Evolutionary conservation across 2,797 vertebrate genomes (phyloP).

Genomic region (Acomys russatus): DNA sequence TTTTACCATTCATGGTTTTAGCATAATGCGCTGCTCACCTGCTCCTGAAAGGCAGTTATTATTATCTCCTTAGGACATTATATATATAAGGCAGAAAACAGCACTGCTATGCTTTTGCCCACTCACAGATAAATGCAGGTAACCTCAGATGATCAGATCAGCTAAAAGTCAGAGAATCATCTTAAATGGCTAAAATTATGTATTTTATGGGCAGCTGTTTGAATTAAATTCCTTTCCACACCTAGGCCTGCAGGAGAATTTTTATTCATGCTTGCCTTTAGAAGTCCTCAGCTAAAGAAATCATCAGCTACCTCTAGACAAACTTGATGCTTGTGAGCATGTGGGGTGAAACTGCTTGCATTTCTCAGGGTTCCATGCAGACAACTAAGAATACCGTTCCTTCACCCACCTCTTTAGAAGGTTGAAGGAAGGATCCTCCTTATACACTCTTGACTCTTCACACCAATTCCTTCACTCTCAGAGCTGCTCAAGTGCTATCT

Average conservation of each 20-base stretch:
- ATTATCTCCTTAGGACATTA: slow-evolving; percentile 28
- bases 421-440: neutral
- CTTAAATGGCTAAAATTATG: slow-evolving; percentile 13
- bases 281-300: neutral
- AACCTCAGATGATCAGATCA: neutral
- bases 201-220: slow-evolving; percentile 31
- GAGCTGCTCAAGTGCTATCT: neutral
- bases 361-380: neutral
- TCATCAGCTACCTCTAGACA: neutral
- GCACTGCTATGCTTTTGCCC: neutral
- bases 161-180: neutral
- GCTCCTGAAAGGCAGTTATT: slow-evolving; percentile 3
- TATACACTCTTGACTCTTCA: neutral
- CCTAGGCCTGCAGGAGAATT: neutral
- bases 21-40: slow-evolving; percentile 41
- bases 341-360: neutral
- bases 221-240: neutral
- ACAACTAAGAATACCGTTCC: neutral
- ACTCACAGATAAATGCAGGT: slow-evolving; percentile 35
- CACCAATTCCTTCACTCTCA: neutral
- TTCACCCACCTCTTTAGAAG: neutral
- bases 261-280: neutral
- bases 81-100: neutral
- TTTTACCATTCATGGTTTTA: neutral
- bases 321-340: neutral